phyloP scores from a whole-genome alignment of 30 jellyfish, hydroid and myxozoan species.

The Aurelia sp. region DNA sequence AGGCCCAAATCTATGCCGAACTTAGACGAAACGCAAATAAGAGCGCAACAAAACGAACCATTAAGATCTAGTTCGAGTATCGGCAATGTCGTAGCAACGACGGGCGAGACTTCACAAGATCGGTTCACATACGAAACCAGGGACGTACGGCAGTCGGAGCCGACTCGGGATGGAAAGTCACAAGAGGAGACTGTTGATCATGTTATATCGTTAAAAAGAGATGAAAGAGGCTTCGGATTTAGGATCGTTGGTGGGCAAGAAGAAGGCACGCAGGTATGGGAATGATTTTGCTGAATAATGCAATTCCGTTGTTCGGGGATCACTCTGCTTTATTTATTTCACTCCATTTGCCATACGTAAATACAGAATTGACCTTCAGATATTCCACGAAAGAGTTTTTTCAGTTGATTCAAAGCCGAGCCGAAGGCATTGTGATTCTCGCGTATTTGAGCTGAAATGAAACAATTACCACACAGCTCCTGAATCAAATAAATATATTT shows the following conservation, averaged over 20 bases:
- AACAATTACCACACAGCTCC: no score
- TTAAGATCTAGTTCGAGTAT: conserved; percentile 82
- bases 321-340: no score
- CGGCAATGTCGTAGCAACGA: conserved; percentile 86
- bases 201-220: conserved; percentile 88
- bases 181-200: conserved; percentile 72
- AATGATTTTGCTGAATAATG: neutral
- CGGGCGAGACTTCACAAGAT: conserved; percentile 82
- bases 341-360: no score
- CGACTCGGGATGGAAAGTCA: conserved; percentile 3
- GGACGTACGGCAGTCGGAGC: conserved; percentile 47
- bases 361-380: no score
- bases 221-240: conserved; percentile 95
- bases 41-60: conserved; percentile 34
- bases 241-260: conserved; percentile 96
- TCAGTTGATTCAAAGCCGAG: no score
- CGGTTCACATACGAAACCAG: conserved; percentile 62
- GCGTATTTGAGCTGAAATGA: no score
- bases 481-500: no score
- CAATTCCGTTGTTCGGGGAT: no score
- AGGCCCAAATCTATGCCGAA: conserved; percentile 94
- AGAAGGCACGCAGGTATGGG: conserved; percentile 93
- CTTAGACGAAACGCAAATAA: conserved; percentile 72
- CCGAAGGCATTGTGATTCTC: no score
- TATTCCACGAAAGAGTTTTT: neutral